Evolutionary conservation across 2,797 vertebrate genomes (phyloP), one percentile per base, ranked within the genome.

Genomic region (Euphonia xanthogaster): DNA sequence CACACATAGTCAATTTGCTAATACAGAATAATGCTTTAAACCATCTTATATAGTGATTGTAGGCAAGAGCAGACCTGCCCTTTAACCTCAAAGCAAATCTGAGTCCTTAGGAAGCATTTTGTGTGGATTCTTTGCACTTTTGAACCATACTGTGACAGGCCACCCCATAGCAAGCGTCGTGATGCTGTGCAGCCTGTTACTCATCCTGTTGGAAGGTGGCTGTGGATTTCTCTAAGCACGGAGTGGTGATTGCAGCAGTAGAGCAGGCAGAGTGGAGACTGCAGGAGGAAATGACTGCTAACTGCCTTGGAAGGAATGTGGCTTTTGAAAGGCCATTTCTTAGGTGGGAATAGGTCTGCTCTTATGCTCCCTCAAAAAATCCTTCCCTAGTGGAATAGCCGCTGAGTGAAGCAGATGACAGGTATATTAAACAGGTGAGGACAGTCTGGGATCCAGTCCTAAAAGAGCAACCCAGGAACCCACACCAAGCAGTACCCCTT

Each of bases 31-130:
- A 87, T 25, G 31, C 65, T 66, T 60, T 76, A 67, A 95, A 62
- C 74, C 67, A 58, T 85, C 74, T 65, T 66, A 16, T 1, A 14
- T 11, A 45, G 47, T 82, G 93, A 93, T 92, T 95, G 95, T 96
- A 94, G 3, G 0, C 15, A 54, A 82, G 14, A 67, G 91, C 68
- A 83, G n/a, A 14, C 55, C 61, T 73, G 86, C 65, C 74, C 50
- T 83, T 70, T 24, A 30, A 47, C 63, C 76, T 81, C 74, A 75
- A 67, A 86, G 35, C 53, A 87, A 47, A 48, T 60, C 58, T 45
- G 40, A 61, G 62, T 92, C 45, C 30, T 74, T 74, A n/a, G 37
- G 45, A 87, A 30, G 53, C 55, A 7, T 63, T 65, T 53, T 50
- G 39, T 18, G 54, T 24, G 62, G 63, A 44, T 87, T 66, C 66